phyloP scores from a whole-genome alignment of 2,888 invertebrate genomes.

The Pheosia gnoma region DNA sequence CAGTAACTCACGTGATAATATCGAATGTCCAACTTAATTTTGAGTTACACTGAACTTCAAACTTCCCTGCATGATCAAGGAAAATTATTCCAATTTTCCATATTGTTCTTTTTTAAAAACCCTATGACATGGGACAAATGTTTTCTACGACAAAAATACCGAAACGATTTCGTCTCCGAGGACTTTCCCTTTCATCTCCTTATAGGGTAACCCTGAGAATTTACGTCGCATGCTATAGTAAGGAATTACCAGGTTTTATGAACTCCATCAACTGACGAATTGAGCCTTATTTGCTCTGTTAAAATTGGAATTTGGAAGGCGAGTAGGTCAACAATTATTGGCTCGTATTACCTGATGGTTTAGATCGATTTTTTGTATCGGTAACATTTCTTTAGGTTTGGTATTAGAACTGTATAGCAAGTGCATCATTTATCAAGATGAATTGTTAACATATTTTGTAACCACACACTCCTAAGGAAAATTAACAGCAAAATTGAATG shows the following conservation, averaged over 20 bases:
- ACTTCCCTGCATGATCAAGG: conserved; percentile 26
- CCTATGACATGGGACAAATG: conserved; percentile 11
- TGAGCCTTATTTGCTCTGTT: background rate
- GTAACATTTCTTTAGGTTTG: conserved; percentile 5
- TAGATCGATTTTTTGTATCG: conserved; percentile 33
- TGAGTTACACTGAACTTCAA: background rate
- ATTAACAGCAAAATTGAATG: no score
- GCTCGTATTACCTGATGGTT: conserved; percentile 19
- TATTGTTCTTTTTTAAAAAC: background rate
- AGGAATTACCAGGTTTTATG: conserved; percentile 37
- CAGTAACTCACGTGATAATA: no score
- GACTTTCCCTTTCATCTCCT: conserved; percentile 62
- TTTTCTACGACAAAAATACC: conserved; percentile 22
- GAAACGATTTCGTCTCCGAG: conserved; percentile 32
- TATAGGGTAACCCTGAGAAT: conserved; percentile 54
- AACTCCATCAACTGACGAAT: conserved; percentile 6
- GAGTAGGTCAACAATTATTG: conserved; percentile 13
- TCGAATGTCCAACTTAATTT: no score
- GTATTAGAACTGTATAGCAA: background rate
- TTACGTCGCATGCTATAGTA: conserved; percentile 69
- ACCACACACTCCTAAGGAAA: no score
- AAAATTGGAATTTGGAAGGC: background rate
- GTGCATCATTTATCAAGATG: no score
- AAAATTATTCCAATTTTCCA: background rate
- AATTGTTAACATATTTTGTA: no score